Base-by-base conservation (phyloP, 2,113 vertebrate genomes). In the Lycaon pictus region DNA sequence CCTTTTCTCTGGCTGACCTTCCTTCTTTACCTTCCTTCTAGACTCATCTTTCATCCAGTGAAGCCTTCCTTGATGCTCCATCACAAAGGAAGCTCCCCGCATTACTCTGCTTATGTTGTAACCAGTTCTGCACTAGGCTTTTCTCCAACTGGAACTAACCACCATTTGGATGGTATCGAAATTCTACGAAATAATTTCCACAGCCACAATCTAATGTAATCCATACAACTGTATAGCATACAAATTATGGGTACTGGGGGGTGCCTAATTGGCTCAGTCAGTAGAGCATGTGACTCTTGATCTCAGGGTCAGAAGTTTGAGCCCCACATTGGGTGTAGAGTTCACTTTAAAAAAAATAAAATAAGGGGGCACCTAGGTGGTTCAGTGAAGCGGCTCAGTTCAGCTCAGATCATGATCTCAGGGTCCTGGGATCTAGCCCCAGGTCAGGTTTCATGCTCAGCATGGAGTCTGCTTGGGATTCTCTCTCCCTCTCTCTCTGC, bases 41-140 rank as follows among this genome's bases (percentile, higher is more conserved):
- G 17, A 19, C 43, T 69, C 51, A 3, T 62, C 65, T 63, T 48
- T 53, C 2, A 2, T 0, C n/a, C 32, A 2, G 17, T 25, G 23
- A 79, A 48, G 27, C 5, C 62, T 69, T 22, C 56, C 20, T 3
- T 0, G 9, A 53, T 11, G 56, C 16, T 15, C 3, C 0, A 22
- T 51, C 37, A 11, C 12, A 25, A 1, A 1, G 1, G 5, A 69
- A 32, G 25, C 19, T 16, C 83, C 92, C 22, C 37, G 43, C 13
- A 56, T 17, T 25, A 7, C 35, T 27, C 63, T 80, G 63, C n/a
- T 25, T 5, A 7, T 11, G 1, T 17, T 55, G 48, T 12, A 37
- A 32, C 19, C 8, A 0, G 25, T 11, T 53, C 29, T 35, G 53
- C 27, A 8, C 11, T 58, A 53, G 37, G 65, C 63, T 74, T 37